Evolutionary conservation across 1,140 invertebrate genomes (phyloP), one percentile per base, ranked within the genome.

Genomic region (Heterodera schachtii): DNA sequence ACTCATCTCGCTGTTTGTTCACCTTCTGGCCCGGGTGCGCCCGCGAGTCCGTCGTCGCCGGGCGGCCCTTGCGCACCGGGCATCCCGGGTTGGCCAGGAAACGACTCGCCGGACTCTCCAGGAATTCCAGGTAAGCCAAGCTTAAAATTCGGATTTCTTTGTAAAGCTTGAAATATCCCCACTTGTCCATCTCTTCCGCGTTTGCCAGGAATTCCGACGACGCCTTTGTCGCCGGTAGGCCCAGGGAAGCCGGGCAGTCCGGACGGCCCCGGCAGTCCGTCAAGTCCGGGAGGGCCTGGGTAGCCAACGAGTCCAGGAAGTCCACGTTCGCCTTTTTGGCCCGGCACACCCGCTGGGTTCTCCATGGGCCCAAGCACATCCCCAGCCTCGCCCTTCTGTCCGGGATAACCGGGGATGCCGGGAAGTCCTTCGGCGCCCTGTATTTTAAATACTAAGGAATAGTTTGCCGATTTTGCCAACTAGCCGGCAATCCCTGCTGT

Each of bases 351-450:
- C 46, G 85, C 81, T 21, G 82, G 83, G 43, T 90, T 90, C 67
- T 89, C 88, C 86, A 89, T 88, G n/a, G 88, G 87, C 19, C 88
- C 88, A 44, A 86, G 73, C 46, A 89, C 82, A 73, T 90, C 88
- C 73, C 88, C 88, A 74, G 87, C 83, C 82, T 89, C 88, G 73
- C 88, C 88, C 71, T 85, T 85, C 5, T 77, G 52, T 73, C 88
- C 88, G 52, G 88, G 86, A 73, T 85, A 88, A 44, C 88, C 88
- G 69, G 86, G 84, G 49, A 88, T 71, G 31, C 89, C 88, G 47
- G 88, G 89, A 5, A 88, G 66, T 46, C 88, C 88, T 52, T 84
- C 85, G 31, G 81, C 69, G 47, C 86, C 86, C 86, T 87, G 64
- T 4, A 78, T 69, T 67, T 46, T 41, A 64, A 46, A 77, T 41